These are phyloP conservation scores for Sphecodes monilicornis DNA, from an alignment of 2,888 invertebrate genomes.

Conservation along the genomic window DNA sequence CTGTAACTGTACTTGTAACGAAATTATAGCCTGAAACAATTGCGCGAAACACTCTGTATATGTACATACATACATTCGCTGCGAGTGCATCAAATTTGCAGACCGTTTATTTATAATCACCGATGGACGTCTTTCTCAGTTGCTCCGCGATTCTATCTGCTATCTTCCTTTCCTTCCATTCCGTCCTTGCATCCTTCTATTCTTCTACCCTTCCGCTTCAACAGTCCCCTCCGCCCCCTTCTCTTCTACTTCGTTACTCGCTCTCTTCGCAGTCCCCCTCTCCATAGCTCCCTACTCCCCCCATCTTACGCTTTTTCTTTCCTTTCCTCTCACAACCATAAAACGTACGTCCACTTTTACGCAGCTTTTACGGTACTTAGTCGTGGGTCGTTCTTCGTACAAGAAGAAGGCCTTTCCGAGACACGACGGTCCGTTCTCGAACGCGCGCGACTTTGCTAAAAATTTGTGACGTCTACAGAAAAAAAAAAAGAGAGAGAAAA, in stretches of 20 bases:
- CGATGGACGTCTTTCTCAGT: no score
- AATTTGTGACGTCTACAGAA: not conserved
- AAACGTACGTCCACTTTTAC: conserved; percentile 66
- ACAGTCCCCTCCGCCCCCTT: not conserved
- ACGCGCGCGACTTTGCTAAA: not conserved
- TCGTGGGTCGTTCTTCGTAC: conserved; percentile 65
- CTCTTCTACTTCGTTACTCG: conserved; percentile 22
- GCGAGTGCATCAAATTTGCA: not conserved
- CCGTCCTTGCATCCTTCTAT: conserved; percentile 26
- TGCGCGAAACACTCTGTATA: no score
- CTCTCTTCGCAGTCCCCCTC: conserved; percentile 19
- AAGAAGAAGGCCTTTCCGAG: conserved; percentile 36
- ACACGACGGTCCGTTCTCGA: not conserved
- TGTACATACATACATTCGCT: not conserved
- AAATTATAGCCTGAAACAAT: no score
- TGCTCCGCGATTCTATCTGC: not conserved
- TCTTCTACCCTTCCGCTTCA: not conserved
- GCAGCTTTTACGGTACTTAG: conserved; percentile 72
- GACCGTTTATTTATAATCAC: no score
- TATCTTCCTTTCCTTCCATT: conserved; percentile 25
- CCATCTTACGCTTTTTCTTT: conserved; percentile 18
- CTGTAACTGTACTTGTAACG: no score
- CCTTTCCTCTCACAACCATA: conserved; percentile 41
- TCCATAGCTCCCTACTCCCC: not conserved
- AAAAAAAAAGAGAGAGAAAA: not conserved